These are phyloP conservation scores for Anolis carolinensis DNA, from an alignment of 2,113 vertebrate genomes.

Conservation along the genomic window DNA sequence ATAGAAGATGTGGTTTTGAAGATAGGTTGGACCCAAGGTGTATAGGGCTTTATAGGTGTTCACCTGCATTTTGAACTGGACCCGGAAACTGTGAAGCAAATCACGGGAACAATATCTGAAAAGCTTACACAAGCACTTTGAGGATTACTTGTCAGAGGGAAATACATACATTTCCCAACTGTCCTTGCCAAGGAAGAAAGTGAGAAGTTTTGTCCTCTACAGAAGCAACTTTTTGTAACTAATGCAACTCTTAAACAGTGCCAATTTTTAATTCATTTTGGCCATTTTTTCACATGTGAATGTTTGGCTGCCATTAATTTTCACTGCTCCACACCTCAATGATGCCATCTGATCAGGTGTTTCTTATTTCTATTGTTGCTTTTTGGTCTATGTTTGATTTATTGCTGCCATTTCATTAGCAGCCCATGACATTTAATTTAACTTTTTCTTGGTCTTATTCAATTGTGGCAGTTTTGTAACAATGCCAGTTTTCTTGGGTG, in stretches of 20 bases:
- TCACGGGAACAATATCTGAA: background rate
- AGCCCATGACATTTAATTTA: conserved; percentile 45
- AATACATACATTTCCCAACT: background rate
- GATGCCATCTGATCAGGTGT: conserved; percentile 53
- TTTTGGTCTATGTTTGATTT: conserved; percentile 55
- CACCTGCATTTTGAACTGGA: no score
- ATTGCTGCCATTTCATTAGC: conserved; percentile 55
- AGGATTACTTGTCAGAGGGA: rapidly evolving
- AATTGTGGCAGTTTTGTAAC: conserved; percentile 25
- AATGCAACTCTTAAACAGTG: conserved; percentile 36
- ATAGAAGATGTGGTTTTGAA: no score
- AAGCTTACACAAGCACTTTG: background rate
- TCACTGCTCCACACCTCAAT: conserved; percentile 50
- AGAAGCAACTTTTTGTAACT: background rate
- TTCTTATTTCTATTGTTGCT: conserved; percentile 18
- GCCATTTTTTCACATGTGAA: conserved; percentile 21
- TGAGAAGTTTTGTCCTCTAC: background rate
- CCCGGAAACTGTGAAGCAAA: no score
- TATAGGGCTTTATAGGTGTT: no score
- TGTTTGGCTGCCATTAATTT: conserved; percentile 55
- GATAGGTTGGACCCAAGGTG: no score
- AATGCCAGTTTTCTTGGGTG: background rate
- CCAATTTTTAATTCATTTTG: conserved; percentile 50
- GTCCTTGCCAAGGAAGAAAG: background rate
- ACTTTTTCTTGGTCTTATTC: conserved; percentile 51